These are phyloP conservation scores for Rhea americana DNA, from an alignment of 2,113 vertebrate species.

Conservation along the genomic window DNA sequence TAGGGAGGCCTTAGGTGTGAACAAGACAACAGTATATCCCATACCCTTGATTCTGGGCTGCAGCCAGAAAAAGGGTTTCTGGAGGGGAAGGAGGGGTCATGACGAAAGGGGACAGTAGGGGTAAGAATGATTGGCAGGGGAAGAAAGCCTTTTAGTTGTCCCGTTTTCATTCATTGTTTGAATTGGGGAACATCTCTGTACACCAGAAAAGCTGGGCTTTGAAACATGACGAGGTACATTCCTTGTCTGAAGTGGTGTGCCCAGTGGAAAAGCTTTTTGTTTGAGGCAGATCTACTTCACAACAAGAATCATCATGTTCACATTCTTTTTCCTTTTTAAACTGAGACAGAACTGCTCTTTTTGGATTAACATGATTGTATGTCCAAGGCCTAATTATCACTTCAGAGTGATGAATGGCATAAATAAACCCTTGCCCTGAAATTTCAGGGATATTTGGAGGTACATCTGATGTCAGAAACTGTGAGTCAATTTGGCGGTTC, in stretches of 20 bases:
- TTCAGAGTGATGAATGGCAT: not conserved
- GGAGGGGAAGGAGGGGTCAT: not conserved
- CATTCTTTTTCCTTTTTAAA: not conserved
- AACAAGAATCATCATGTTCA: not conserved
- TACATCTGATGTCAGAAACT: not conserved
- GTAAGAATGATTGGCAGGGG: not conserved
- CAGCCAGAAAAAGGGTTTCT: not conserved
- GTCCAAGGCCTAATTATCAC: not conserved
- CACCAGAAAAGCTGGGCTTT: not conserved
- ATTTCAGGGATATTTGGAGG: not conserved
- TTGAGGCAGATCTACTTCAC: not conserved
- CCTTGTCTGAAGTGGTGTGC: not conserved
- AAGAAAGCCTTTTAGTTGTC: not conserved
- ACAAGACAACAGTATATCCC: not conserved
- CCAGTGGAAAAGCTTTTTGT: not conserved
- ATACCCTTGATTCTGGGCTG: not conserved
- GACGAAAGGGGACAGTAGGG: not conserved
- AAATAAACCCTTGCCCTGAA: not conserved
- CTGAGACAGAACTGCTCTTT: not conserved
- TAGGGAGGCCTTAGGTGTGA: not conserved
- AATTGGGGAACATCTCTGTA: not conserved
- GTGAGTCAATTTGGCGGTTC: not conserved
- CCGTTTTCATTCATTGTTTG: not conserved
- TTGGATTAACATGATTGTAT: fast-evolving
- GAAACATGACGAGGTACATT: not conserved